Evolutionary conservation across 2,797 vertebrate species (phyloP).

Genomic region (Arrhamphus sclerolepis): DNA sequence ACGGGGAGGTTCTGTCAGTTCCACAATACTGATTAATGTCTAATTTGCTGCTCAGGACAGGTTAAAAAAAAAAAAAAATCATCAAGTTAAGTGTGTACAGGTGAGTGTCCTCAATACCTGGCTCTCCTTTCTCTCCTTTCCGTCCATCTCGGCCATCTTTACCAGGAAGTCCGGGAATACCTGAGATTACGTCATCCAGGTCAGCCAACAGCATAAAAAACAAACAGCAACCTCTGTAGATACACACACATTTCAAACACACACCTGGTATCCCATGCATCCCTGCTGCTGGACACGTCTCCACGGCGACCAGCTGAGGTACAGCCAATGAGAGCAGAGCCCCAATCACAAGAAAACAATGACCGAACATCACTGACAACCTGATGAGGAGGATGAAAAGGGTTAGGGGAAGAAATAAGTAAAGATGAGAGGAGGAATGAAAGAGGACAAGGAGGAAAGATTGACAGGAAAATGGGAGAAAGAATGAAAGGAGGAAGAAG

Average conservation of each 20-base stretch:
- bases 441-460: no score
- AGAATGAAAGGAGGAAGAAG: no score
- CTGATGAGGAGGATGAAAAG: constrained; percentile 18
- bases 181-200: constrained; percentile 30
- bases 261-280: constrained; percentile 66
- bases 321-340: constrained; percentile 40
- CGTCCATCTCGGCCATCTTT: constrained; percentile 61
- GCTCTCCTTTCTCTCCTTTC: constrained; percentile 59
- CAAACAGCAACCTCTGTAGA: background rate
- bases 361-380: constrained; percentile 40
- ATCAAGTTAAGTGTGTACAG: no score
- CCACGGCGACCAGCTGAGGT: constrained; percentile 12
- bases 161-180: constrained; percentile 66
- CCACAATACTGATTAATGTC: no score
- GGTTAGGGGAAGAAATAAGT: background rate
- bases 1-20: no score
- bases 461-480: no score
- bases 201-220: background rate
- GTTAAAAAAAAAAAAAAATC: no score
- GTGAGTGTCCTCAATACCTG: constrained; percentile 38
- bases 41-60: no score
- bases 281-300: constrained; percentile 47
- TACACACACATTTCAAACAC: background rate
- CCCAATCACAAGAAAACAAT: constrained; percentile 5
- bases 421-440: background rate